Evolutionary conservation across 2,113 vertebrate genomes (phyloP).

Genomic region (Scolopax mira): DNA sequence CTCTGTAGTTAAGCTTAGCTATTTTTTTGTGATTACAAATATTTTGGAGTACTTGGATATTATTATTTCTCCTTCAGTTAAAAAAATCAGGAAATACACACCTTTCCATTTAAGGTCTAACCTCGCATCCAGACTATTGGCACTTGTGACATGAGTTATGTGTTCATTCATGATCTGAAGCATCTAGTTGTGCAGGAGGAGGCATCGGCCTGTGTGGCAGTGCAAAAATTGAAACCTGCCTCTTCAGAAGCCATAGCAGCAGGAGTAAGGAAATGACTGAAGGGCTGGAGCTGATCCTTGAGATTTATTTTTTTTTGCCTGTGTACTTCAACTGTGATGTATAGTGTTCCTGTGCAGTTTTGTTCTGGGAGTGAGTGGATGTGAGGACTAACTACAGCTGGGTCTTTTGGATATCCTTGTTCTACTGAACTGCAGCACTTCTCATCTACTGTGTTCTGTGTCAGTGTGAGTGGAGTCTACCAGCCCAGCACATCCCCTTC

Average conservation of each 20-base stretch:
- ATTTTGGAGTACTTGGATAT: not conserved
- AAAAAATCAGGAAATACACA: not conserved
- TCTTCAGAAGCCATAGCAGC: not conserved
- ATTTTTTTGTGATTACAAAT: not conserved
- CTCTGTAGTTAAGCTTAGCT: not conserved
- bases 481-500: not conserved
- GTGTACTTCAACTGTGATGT: not conserved
- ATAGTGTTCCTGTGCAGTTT: not conserved
- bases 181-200: not conserved
- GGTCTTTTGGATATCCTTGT: not conserved
- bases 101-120: not conserved
- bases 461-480: not conserved
- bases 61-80: not conserved
- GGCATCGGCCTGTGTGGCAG: not conserved
- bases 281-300: not conserved
- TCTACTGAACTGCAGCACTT: not conserved
- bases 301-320: not conserved
- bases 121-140: not conserved
- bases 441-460: not conserved
- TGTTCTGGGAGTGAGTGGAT: not conserved
- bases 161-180: not conserved
- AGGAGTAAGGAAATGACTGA: not conserved
- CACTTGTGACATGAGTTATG: not conserved
- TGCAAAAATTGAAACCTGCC: not conserved
- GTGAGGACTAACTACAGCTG: not conserved